A percentile compares a stretch with the other conserved stretches of the same genome.
Evolutionary conservation across 2,888 invertebrate genomes (phyloP).

Genomic region (Pachycephus smyrnensis): DNA sequence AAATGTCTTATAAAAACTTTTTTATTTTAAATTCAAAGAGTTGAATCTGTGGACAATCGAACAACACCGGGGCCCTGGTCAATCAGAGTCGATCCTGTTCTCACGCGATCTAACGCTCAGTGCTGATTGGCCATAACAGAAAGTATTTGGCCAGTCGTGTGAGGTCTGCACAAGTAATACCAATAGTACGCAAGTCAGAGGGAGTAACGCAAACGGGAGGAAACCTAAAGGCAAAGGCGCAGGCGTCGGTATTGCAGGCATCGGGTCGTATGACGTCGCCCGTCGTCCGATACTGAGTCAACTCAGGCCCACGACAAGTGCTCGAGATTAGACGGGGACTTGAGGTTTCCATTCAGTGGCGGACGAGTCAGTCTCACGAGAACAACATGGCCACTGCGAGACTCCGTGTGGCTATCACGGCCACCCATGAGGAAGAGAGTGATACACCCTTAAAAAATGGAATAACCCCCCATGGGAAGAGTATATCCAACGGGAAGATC

Average conservation of each 20-base stretch:
- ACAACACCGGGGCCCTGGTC: background rate
- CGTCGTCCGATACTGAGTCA: background rate
- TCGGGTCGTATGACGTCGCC: background rate
- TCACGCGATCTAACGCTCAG: background rate
- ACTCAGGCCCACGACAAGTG: background rate
- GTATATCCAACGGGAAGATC: constrained; percentile 35
- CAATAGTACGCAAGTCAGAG: background rate
- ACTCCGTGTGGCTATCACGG: constrained; percentile 24
- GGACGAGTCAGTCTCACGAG: constrained; percentile 3
- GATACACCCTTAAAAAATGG: constrained; percentile 30
- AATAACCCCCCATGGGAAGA: constrained; percentile 33
- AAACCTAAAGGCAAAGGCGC: background rate
- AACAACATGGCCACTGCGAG: constrained; percentile 32
- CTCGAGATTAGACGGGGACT: background rate
- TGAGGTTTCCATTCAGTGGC: background rate
- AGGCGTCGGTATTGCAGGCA: constrained; percentile 9
- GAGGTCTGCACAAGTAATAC: background rate
- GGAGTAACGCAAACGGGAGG: background rate
- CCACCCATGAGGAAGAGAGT: constrained; percentile 17
- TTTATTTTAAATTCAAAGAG: background rate
- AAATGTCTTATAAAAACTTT: background rate
- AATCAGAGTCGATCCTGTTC: background rate
- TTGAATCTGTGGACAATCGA: background rate
- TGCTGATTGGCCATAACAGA: background rate
- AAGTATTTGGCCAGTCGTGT: background rate